Evolutionary conservation across 2,888 invertebrate species (phyloP).

Genomic region (Drosophila prolongata): DNA sequence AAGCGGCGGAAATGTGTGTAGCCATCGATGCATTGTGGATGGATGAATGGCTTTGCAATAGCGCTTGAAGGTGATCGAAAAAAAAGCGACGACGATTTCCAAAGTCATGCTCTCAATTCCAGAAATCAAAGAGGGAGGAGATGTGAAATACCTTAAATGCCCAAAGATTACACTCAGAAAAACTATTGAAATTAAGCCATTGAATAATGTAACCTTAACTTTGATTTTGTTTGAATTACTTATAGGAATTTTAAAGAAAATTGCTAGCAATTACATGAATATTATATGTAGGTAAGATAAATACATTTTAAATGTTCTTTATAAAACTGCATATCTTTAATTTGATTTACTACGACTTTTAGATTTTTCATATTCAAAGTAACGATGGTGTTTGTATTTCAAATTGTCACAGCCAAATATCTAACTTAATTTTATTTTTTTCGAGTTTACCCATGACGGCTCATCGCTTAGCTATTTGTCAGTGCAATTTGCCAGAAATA

Average conservation of each 20-base stretch:
- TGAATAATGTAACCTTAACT: too few species aligned
- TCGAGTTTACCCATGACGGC: not conserved
- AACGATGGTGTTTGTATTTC: too few species aligned
- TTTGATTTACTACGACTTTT: too few species aligned
- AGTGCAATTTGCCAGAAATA: slow-evolving; percentile 41
- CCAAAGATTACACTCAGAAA: not conserved
- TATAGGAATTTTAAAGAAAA: too few species aligned
- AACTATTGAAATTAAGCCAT: not conserved
- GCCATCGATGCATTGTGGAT: slow-evolving; percentile 38
- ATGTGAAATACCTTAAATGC: not conserved
- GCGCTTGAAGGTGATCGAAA: slow-evolving; percentile 34
- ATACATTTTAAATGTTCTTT: too few species aligned
- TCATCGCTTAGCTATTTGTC: slow-evolving; percentile 32
- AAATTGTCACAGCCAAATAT: too few species aligned
- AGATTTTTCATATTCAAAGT: too few species aligned
- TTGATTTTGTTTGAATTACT: too few species aligned
- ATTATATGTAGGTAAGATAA: too few species aligned
- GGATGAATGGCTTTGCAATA: slow-evolving; percentile 38
- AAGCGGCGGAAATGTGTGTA: slow-evolving; percentile 45
- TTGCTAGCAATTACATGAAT: too few species aligned
- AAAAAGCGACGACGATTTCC: slow-evolving; percentile 13
- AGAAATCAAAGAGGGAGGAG: slow-evolving; percentile 10
- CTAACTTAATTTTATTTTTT: not conserved
- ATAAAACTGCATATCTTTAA: too few species aligned
- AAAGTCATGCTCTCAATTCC: slow-evolving; percentile 43